Evolutionary conservation across 2,888 invertebrate species (phyloP).

Genomic region (Tiliacea aurago): DNA sequence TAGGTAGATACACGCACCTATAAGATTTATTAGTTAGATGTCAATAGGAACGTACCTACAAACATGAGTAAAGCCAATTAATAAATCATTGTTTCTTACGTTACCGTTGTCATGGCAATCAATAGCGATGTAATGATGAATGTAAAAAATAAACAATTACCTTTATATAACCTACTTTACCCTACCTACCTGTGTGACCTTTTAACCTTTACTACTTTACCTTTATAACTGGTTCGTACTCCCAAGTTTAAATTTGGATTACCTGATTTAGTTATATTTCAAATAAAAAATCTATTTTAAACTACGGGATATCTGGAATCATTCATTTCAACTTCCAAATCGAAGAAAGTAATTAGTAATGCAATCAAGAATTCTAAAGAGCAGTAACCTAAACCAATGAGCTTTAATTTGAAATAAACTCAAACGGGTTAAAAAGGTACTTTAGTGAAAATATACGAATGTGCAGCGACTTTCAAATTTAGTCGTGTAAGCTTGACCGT

Average conservation of each 20-base stretch:
- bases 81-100: not conserved
- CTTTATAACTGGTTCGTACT: not conserved
- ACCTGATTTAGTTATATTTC: not conserved
- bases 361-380: not conserved
- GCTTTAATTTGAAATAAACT: constrained; percentile 21
- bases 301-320: no score
- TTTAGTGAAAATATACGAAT: constrained; percentile 20
- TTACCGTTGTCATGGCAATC: not conserved
- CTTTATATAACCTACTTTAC: no score
- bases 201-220: no score
- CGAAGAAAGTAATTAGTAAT: not conserved
- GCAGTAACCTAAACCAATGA: not conserved
- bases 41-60: not conserved
- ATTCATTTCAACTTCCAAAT: not conserved
- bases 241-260: not conserved
- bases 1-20: not conserved
- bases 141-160: not conserved
- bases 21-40: not conserved
- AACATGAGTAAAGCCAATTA: not conserved
- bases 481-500: constrained; percentile 29
- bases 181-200: no score
- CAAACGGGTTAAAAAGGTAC: not conserved
- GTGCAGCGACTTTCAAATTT: constrained; percentile 35
- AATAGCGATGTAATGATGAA: not conserved
- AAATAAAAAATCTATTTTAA: not conserved